A percentile compares a stretch with the other conserved stretches of the same genome.
These are phyloP conservation scores for Garra rufa DNA, from an alignment of 2,113 vertebrate species.

Conservation along the genomic window DNA sequence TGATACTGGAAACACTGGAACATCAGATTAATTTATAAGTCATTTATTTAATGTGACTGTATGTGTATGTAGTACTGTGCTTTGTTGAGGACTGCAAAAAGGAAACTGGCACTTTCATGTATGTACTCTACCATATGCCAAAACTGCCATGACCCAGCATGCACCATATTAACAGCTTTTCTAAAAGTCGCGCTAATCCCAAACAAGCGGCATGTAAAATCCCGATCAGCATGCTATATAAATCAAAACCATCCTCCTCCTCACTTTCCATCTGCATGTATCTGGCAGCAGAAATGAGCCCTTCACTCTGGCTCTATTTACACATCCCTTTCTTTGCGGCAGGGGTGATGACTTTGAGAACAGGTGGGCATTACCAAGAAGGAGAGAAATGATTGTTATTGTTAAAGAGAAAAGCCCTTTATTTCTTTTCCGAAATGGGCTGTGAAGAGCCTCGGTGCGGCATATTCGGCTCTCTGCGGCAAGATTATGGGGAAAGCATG, in stretches of 20 bases:
- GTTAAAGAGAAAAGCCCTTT: constrained; percentile 44
- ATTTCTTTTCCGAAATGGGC: constrained; percentile 42
- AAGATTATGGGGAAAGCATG: constrained; percentile 42
- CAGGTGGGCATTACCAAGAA: constrained; percentile 41
- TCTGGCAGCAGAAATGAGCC: neutral
- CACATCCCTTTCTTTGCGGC: constrained; percentile 20
- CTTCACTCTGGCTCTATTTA: constrained; percentile 9
- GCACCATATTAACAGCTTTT: constrained; percentile 1
- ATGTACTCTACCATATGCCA: neutral
- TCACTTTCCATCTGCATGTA: constrained; percentile 23
- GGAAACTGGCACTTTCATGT: neutral
- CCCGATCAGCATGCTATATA: constrained; percentile 20
- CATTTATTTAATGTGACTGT: too few species aligned
- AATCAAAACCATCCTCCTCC: constrained; percentile 11
- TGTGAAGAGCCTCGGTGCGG: constrained; percentile 8
- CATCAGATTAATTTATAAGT: too few species aligned
- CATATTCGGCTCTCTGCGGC: constrained; percentile 1
- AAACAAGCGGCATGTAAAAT: constrained; percentile 24
- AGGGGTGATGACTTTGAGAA: constrained; percentile 40
- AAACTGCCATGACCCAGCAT: neutral
- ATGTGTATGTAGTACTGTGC: neutral
- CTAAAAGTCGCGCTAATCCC: constrained; percentile 38
- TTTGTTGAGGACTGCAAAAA: neutral
- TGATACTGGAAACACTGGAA: neutral
- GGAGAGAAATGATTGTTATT: constrained; percentile 32